These are phyloP conservation scores for Listronotus oregonensis DNA, from an alignment of 1,140 invertebrate species.

Conservation along the genomic window DNA sequence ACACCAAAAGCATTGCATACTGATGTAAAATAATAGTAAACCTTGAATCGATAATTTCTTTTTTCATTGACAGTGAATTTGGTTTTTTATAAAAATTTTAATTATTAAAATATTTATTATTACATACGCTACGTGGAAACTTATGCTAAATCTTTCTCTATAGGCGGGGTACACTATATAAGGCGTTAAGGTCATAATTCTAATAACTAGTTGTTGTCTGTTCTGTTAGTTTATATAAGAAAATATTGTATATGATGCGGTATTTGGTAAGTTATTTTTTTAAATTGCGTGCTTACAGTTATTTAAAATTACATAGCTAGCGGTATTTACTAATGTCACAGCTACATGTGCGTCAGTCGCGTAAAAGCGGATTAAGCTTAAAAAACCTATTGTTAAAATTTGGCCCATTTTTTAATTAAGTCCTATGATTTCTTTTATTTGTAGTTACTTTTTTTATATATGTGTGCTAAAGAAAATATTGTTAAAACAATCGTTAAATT, in stretches of 20 bases:
- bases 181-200: slow-evolving; percentile 39
- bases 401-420: too few species aligned
- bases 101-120: slow-evolving; percentile 6
- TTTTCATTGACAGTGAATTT: slow-evolving; percentile 5
- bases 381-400: too few species aligned
- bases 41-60: slow-evolving; percentile 16
- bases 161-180: slow-evolving; percentile 45
- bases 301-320: too few species aligned
- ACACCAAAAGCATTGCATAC: too few species aligned
- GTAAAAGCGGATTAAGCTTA: too few species aligned
- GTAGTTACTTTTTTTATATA: too few species aligned
- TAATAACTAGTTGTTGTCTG: slow-evolving; percentile 45
- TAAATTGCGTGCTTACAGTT: not conserved
- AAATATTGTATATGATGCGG: slow-evolving; percentile 32
- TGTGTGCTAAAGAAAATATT: too few species aligned
- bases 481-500: too few species aligned
- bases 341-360: too few species aligned
- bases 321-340: too few species aligned
- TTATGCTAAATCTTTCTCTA: slow-evolving; percentile 25
- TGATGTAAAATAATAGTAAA: not conserved
- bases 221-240: slow-evolving; percentile 41
- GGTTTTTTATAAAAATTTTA: slow-evolving; percentile 8
- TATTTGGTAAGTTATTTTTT: slow-evolving; percentile 37
- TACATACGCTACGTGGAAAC: slow-evolving; percentile 17
- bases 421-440: too few species aligned